Evolutionary conservation across 2,797 vertebrate genomes (phyloP).

Genomic region (Threskiornis aethiopicus): DNA sequence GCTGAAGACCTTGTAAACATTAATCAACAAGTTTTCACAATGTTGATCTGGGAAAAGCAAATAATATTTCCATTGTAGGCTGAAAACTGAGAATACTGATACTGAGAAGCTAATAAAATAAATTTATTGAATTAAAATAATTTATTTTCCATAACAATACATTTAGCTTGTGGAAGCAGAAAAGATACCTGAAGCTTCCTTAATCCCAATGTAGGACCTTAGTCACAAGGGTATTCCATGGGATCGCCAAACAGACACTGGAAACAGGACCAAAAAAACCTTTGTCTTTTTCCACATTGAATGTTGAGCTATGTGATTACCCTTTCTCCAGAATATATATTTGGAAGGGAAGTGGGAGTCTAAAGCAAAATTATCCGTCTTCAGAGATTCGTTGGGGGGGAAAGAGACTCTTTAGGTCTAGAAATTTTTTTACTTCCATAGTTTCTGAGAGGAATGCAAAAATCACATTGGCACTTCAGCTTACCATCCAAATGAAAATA

Average conservation of each 20-base stretch:
- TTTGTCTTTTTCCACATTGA: neutral
- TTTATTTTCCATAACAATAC: neutral
- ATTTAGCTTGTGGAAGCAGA: neutral
- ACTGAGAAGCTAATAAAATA: neutral
- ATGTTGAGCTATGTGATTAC: neutral
- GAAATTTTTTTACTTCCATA: neutral
- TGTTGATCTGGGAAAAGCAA: neutral
- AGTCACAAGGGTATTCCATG: neutral
- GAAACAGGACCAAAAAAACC: neutral
- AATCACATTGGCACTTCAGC: neutral
- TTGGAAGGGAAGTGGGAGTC: neutral
- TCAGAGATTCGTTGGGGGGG: neutral
- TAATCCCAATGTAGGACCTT: rapidly evolving
- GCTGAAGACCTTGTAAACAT: neutral
- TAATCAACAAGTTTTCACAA: neutral
- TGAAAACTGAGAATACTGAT: neutral
- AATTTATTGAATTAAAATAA: neutral
- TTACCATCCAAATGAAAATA: neutral
- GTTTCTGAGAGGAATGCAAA: neutral
- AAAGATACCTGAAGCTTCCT: neutral
- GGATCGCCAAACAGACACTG: neutral
- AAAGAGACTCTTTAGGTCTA: neutral
- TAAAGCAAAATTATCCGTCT: neutral
- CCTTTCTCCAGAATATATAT: neutral
- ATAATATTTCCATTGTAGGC: neutral